A percentile compares a stretch with the other conserved stretches of the same genome.
phyloP scores from a whole-genome alignment of 1,140 invertebrate genomes.

The Archegozetes longisetosus region DNA sequence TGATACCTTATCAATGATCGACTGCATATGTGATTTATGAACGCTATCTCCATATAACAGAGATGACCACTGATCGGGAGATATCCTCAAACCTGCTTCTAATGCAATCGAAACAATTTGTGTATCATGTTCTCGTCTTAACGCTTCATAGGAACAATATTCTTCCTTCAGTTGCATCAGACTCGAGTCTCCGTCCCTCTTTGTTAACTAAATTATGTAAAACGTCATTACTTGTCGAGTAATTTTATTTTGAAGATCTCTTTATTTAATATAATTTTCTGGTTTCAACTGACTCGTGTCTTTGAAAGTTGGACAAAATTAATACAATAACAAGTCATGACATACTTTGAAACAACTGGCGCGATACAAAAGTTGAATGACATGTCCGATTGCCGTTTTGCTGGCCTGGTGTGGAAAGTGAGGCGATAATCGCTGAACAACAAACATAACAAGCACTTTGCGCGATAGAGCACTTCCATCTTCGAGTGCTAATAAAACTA shows the following conservation, averaged over 20 bases:
- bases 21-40: conserved; percentile 98
- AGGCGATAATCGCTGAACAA: conserved; percentile 83
- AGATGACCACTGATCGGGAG: conserved; percentile 95
- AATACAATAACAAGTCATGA: too few relatives aligned
- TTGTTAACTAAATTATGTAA: conserved; percentile 29
- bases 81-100: conserved; percentile 87
- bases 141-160: conserved; percentile 80
- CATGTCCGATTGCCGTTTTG: conserved; percentile 96
- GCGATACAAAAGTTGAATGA: conserved; percentile 90
- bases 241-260: background rate
- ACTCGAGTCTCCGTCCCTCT: conserved; percentile 90
- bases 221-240: background rate
- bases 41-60: conserved; percentile 83
- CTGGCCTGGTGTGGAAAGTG: conserved; percentile 87
- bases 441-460: conserved; percentile 96
- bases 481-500: conserved; percentile 82
- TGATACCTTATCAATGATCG: conserved; percentile 66
- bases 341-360: conserved; percentile 93
- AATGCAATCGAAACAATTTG: conserved; percentile 95
- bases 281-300: too few relatives aligned
- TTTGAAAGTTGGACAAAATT: too few relatives aligned
- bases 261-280: background rate
- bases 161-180: conserved; percentile 98
- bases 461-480: conserved; percentile 91
- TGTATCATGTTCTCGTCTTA: conserved; percentile 90